phyloP scores from a whole-genome alignment of 2,888 invertebrate genomes.

The Lypha dubia region DNA sequence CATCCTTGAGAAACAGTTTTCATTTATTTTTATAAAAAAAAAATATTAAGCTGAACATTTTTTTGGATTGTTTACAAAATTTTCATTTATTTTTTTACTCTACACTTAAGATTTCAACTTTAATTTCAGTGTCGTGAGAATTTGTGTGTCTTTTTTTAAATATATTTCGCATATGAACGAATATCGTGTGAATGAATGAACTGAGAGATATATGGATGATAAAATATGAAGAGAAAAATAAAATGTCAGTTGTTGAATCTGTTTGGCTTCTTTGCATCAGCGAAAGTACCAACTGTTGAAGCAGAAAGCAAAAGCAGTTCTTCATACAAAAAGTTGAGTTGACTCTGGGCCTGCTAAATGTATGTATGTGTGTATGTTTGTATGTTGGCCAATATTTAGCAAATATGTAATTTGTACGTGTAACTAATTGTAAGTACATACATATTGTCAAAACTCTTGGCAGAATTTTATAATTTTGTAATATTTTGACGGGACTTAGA shows the following conservation, averaged over 20 bases:
- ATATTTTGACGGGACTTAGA: no score
- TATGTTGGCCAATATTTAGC: not conserved
- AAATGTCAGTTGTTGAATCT: constrained; percentile 55
- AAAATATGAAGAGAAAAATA: constrained; percentile 11
- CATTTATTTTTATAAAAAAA: not conserved
- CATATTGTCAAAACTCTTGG: not conserved
- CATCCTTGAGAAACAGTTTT: constrained; percentile 46
- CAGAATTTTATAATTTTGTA: no score
- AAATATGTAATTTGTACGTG: no score
- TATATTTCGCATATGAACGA: constrained; percentile 77
- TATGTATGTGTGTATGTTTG: not conserved
- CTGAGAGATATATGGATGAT: constrained; percentile 67
- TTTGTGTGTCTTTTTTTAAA: constrained; percentile 64
- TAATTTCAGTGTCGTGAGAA: constrained; percentile 81
- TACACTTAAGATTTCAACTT: constrained; percentile 61
- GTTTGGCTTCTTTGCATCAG: constrained; percentile 65
- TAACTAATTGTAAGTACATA: no score
- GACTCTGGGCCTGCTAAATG: not conserved
- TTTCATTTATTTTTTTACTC: constrained; percentile 42
- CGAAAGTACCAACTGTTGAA: constrained; percentile 59
- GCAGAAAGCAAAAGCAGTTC: constrained; percentile 34
- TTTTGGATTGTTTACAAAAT: constrained; percentile 59
- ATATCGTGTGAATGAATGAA: constrained; percentile 81
- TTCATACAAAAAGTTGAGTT: not conserved
- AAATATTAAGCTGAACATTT: not conserved